Conservation (phyloP, 1,140 invertebrate genomes). For the Macrocentrus cingulum region DNA sequence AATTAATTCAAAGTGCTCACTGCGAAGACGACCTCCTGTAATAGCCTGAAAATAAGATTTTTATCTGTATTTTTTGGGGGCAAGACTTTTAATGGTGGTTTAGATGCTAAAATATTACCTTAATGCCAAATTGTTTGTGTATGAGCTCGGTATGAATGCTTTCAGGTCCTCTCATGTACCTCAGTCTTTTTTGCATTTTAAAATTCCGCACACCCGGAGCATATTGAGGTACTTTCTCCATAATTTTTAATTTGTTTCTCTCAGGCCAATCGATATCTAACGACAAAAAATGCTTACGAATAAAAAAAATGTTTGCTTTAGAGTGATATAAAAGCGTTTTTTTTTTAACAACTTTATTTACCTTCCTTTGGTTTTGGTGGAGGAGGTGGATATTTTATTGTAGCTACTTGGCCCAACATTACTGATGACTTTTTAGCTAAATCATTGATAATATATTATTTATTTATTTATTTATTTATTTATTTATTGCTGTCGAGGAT, state of each 20-base stretch:
- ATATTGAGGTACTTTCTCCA: conserved; percentile 73
- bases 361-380: conserved; percentile 59
- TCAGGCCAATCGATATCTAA: conserved; percentile 76
- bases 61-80: neutral
- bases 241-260: conserved; percentile 66
- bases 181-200: conserved; percentile 80
- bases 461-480: no score
- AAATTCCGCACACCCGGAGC: conserved; percentile 68
- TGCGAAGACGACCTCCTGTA: conserved; percentile 78
- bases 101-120: no score
- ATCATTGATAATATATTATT: neutral
- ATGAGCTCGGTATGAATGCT: conserved; percentile 78
- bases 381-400: conserved; percentile 66
- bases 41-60: conserved; percentile 65
- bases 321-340: neutral
- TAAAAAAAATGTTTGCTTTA: conserved; percentile 16
- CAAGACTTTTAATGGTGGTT: neutral
- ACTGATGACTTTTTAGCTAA: conserved; percentile 26
- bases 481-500: no score
- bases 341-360: conserved; percentile 49
- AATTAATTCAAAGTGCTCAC: conserved; percentile 87
- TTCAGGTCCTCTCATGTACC: conserved; percentile 89
- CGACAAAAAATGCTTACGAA: conserved; percentile 3
- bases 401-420: conserved; percentile 48
- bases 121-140: conserved; percentile 90